phyloP scores from a whole-genome alignment of 2,797 vertebrate species.

The Melanotaenia parkinsoni region DNA sequence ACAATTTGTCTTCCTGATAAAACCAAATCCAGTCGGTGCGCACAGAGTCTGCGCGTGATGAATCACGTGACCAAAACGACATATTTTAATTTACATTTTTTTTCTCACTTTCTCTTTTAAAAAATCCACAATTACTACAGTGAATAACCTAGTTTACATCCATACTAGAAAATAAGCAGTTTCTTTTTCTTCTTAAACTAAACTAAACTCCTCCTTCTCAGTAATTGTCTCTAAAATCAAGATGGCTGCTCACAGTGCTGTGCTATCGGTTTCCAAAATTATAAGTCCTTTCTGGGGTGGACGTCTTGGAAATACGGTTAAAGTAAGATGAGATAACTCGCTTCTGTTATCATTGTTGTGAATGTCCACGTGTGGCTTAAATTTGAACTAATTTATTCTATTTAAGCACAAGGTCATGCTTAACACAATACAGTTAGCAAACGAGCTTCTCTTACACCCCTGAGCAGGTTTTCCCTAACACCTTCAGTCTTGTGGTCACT shows the following conservation, averaged over 20 bases:
- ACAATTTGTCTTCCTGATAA: constrained; percentile 61
- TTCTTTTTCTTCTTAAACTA: not conserved
- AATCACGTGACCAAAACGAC: constrained; percentile 34
- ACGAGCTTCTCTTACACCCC: constrained; percentile 1
- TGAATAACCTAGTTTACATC: not conserved
- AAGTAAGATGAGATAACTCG: constrained; percentile 66
- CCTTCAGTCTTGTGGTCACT: fast-evolving
- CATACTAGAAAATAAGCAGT: fast-evolving
- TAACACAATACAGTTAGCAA: not conserved
- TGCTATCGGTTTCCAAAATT: constrained; percentile 71
- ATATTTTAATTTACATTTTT: not conserved
- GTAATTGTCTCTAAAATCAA: constrained; percentile 44
- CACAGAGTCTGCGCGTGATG: constrained; percentile 56
- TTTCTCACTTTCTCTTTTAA: not conserved
- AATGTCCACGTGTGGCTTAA: not conserved
- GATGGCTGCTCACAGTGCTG: constrained; percentile 77
- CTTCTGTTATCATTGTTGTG: not conserved
- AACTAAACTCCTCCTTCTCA: not conserved
- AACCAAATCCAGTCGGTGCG: too few relatives aligned
- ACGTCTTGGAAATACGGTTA: constrained; percentile 69
- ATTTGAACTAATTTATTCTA: not conserved
- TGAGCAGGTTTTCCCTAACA: not conserved
- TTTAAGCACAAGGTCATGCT: constrained; percentile 67
- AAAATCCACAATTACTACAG: not conserved
- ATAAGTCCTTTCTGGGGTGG: constrained; percentile 70